These are phyloP conservation scores for Pharmacophagus antenor DNA, from an alignment of 2,888 invertebrate genomes.

Conservation along the genomic window DNA sequence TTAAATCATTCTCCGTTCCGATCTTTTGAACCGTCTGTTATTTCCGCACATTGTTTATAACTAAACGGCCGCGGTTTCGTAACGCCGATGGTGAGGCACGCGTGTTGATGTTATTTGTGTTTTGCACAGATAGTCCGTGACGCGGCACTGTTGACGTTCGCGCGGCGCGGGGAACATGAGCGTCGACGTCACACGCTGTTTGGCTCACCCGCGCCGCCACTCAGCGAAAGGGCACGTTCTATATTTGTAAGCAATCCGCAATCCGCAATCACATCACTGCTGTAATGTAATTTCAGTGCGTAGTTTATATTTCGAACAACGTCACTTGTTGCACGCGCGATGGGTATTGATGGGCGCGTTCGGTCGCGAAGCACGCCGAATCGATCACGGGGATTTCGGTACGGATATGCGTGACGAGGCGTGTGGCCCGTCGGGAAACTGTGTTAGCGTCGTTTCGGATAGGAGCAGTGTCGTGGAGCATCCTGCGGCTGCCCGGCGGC, in stretches of 20 bases:
- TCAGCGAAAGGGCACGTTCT: constrained; percentile 73
- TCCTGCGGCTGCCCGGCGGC: constrained; percentile 79
- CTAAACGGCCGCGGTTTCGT: constrained; percentile 35
- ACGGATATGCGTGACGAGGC: constrained; percentile 63
- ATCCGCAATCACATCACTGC: constrained; percentile 71
- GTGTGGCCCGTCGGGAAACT: constrained; percentile 61
- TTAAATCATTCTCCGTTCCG: constrained; percentile 27
- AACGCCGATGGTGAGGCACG: constrained; percentile 41
- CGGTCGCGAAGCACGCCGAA: constrained; percentile 53
- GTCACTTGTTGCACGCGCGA: constrained; percentile 79
- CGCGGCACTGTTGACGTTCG: constrained; percentile 73
- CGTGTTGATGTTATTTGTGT: constrained; percentile 63
- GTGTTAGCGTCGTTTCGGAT: constrained; percentile 70
- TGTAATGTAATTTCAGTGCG: constrained; percentile 54
- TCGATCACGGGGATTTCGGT: constrained; percentile 60
- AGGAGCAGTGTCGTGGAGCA: constrained; percentile 71
- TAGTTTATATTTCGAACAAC: constrained; percentile 55
- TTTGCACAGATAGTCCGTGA: constrained; percentile 57
- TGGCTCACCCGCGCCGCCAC: constrained; percentile 75
- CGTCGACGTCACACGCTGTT: constrained; percentile 70
- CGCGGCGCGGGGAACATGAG: constrained; percentile 74
- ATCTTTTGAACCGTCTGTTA: constrained; percentile 39
- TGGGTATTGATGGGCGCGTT: constrained; percentile 48
- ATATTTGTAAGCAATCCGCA: constrained; percentile 70
- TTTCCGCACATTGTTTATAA: constrained; percentile 37